Evolutionary conservation across 2,797 vertebrate species (phyloP).

Genomic region (Arremon aurantiirostris): DNA sequence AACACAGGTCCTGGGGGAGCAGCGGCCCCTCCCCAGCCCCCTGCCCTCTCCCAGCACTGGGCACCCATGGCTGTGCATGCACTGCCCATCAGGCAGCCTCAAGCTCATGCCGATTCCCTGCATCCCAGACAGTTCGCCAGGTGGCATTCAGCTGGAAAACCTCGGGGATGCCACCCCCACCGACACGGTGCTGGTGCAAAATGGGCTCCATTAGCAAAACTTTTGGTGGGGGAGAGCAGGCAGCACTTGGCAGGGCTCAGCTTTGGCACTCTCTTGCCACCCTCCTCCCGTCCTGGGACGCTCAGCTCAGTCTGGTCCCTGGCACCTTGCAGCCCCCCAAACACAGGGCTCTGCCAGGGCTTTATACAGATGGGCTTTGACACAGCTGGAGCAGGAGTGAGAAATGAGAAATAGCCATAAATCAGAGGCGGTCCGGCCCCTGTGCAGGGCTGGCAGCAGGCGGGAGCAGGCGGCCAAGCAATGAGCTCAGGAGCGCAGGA

Average conservation of each 20-base stretch:
- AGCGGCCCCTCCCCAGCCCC: not conserved
- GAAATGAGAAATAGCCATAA: not conserved
- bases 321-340: not conserved
- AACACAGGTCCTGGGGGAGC: rapidly evolving
- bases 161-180: not conserved
- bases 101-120: rapidly evolving
- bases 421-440: not conserved
- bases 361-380: not conserved
- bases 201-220: not conserved
- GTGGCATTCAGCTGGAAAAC: not conserved
- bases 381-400: not conserved
- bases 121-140: rapidly evolving
- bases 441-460: conserved; percentile 8
- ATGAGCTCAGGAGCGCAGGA: conserved; percentile 45
- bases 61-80: not conserved
- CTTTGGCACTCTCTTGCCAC: not conserved
- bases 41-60: not conserved
- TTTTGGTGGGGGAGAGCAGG: not conserved
- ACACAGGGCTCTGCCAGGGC: not conserved
- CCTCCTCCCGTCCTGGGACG: not conserved
- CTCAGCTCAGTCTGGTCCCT: not conserved
- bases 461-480: not conserved
- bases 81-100: not conserved
- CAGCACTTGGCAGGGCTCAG: not conserved
- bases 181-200: not conserved